Evolutionary conservation across 1,140 invertebrate species (phyloP).

Genomic region (Choristoneura fumiferana): DNA sequence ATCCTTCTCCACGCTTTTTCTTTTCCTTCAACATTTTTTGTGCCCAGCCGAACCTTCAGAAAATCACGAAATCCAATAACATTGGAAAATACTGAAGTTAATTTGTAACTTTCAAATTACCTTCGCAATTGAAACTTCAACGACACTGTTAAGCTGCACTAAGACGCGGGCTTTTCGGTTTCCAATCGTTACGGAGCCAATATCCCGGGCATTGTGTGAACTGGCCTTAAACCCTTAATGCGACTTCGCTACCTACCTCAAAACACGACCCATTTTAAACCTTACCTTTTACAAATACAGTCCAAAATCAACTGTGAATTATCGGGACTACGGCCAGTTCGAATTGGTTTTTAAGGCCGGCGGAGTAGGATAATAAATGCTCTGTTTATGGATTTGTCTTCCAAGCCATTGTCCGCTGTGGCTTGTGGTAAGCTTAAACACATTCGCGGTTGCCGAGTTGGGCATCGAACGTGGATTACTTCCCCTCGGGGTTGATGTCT

Average conservation of each 20-base stretch:
- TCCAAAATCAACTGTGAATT: not conserved
- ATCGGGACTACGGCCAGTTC: not conserved
- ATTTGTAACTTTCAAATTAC: too few relatives aligned
- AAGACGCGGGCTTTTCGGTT: not conserved
- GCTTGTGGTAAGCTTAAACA: not conserved
- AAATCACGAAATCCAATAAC: too few relatives aligned
- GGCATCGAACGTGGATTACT: not conserved
- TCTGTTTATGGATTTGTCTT: constrained; percentile 6
- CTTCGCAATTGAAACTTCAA: too few relatives aligned
- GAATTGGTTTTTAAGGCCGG: not conserved
- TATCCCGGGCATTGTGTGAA: constrained; percentile 1
- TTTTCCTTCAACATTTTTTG: too few relatives aligned
- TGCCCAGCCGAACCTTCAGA: too few relatives aligned
- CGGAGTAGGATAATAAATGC: too few relatives aligned
- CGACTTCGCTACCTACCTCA: not conserved
- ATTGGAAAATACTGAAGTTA: too few relatives aligned
- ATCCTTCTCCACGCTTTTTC: too few relatives aligned
- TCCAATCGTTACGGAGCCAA: not conserved
- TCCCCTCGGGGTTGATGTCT: too few relatives aligned
- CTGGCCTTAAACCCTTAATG: not conserved
- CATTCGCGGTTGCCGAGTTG: not conserved
- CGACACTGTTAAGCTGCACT: too few relatives aligned
- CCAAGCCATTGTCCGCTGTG: not conserved
- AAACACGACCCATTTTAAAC: constrained; percentile 1
- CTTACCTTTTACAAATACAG: not conserved